Conservation (phyloP, 1,140 invertebrate genomes). For the Panonychus citri region DNA sequence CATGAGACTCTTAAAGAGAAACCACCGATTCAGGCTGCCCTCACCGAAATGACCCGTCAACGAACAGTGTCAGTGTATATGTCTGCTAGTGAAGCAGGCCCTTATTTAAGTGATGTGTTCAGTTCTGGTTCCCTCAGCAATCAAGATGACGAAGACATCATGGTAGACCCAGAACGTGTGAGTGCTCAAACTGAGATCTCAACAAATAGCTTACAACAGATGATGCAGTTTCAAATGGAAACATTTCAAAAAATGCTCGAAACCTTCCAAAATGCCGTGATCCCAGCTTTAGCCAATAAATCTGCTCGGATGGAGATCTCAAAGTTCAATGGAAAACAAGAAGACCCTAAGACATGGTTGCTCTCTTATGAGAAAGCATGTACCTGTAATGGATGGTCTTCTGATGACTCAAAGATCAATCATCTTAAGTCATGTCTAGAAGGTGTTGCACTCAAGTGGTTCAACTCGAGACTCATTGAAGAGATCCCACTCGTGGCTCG, state of each 20-base stretch:
- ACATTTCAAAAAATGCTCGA: background rate
- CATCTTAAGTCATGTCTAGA: background rate
- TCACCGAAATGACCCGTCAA: background rate
- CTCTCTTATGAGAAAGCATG: background rate
- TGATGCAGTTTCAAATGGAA: background rate
- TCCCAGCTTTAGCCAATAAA: background rate
- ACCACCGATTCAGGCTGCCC: background rate
- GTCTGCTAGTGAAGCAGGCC: background rate
- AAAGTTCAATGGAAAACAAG: background rate
- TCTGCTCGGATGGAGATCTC: background rate
- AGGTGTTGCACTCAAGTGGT: background rate
- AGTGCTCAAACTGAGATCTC: too few relatives aligned
- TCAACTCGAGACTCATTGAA: background rate
- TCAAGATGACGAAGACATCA: background rate
- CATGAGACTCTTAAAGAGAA: background rate
- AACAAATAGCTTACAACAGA: background rate
- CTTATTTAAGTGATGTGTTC: background rate
- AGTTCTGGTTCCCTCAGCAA: background rate
- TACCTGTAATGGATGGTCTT: background rate
- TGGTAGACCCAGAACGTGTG: too few relatives aligned
- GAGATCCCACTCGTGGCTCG: background rate
- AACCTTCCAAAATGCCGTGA: background rate
- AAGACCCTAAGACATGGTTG: background rate
- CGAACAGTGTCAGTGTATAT: background rate
- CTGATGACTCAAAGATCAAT: background rate